Evolutionary conservation across 92 coral and sea anemone species (phyloP), one percentile per base, ranked within the genome.

Genomic region (Meandrina meandrites): DNA sequence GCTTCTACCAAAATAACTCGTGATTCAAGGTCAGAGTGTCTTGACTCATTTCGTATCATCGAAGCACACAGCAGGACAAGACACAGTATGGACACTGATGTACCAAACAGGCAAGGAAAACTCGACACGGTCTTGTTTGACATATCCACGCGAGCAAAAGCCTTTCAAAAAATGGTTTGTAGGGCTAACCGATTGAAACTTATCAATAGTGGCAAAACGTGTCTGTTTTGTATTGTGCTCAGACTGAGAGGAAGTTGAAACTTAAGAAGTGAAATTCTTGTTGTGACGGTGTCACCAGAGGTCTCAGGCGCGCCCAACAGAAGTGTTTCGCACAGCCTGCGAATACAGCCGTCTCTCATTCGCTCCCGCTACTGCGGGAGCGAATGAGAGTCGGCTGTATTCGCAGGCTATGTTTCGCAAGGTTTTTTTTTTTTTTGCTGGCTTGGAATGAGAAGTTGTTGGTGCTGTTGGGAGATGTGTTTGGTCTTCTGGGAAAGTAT

Each of bases 1-100:
- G 56, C 35, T 75, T 75, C 79, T 37, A 75, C 21, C 30, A 28
- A 75, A 28, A 45, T 17, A 22, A 75, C 79, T 54, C 79, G 79
- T 21, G 57, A 75, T 30, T 75, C 57, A 19, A 45, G 79, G 18
- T 54, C 56, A 2, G 37, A 42, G 56, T 37, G 30, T 6, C 56
- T 27, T n/a, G 32, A 21, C 56, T 75, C 54, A 28, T 75, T n/a
- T 42, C 56, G 30, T 75, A 40, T 45, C 8, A n/a, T n/a, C 6
- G 31, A 24, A 75, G 24, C 45, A 12, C 30, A 75, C 8, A 45
- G 19, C 30, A 42, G 16, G 8, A 75, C 45, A n/a, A 75, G 30
- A 75, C 32, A 75, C 79, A 75, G 54, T 1, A 45, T 34, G 18
- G 79, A 75, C 17, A 75, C 28, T 22, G 54, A 17, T 17, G 3